phyloP scores from a whole-genome alignment of 2,888 invertebrate species.

The Ctena decussata region DNA sequence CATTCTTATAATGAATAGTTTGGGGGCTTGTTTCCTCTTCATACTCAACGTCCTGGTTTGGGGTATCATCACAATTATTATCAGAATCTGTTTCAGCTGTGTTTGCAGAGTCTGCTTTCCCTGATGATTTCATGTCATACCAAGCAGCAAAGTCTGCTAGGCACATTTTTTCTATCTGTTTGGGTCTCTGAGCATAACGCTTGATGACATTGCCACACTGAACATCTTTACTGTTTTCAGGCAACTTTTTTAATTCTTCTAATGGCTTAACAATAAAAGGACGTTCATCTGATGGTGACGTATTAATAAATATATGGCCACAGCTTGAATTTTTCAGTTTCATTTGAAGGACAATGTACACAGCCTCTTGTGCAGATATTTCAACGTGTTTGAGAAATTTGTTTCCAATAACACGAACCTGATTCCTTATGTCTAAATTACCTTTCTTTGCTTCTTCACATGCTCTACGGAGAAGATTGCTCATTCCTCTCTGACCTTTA shows the following conservation, averaged over 20 bases:
- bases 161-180: conserved; percentile 44
- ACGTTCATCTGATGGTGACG: conserved; percentile 65
- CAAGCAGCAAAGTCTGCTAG: conserved; percentile 37
- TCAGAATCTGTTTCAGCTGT: too few relatives aligned
- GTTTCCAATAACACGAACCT: conserved; percentile 61
- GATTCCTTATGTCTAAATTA: conserved; percentile 50
- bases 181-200: conserved; percentile 60
- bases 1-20: too few relatives aligned
- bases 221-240: conserved; percentile 41
- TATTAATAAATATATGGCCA: conserved; percentile 56
- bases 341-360: conserved; percentile 60
- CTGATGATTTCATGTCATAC: neutral
- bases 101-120: too few relatives aligned
- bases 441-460: conserved; percentile 58
- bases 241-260: conserved; percentile 48
- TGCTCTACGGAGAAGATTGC: conserved; percentile 33
- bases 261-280: conserved; percentile 68
- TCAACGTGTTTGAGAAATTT: conserved; percentile 54
- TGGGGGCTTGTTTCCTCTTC: too few relatives aligned
- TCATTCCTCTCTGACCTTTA: conserved; percentile 26
- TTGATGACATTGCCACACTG: conserved; percentile 28
- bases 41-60: too few relatives aligned
- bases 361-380: conserved; percentile 70
- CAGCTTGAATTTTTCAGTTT: conserved; percentile 48
- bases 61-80: too few relatives aligned